phyloP scores from a whole-genome alignment of 2,113 vertebrate species.

The Oostethus manadensis region DNA sequence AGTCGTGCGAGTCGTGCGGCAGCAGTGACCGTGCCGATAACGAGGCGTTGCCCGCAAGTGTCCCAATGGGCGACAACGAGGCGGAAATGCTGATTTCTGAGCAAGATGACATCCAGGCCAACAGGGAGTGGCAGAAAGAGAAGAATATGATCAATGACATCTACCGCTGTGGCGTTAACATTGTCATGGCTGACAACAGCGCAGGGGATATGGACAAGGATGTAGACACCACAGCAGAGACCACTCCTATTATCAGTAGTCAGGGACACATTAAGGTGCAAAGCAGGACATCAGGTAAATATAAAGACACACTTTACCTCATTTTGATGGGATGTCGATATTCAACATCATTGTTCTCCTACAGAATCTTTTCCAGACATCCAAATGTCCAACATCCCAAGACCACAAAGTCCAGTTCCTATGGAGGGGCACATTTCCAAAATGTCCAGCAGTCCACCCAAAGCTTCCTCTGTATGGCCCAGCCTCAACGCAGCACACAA shows the following conservation, averaged over 20 bases:
- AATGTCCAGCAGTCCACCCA: slow-evolving; percentile 85
- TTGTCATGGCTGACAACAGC: slow-evolving; percentile 63
- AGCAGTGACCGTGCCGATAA: slow-evolving; percentile 82
- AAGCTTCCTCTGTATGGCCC: slow-evolving; percentile 78
- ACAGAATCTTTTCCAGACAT: slow-evolving; percentile 82
- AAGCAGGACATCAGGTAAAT: slow-evolving; percentile 79
- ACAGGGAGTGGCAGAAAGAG: slow-evolving; percentile 87
- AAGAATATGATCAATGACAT: slow-evolving; percentile 83
- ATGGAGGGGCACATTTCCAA: slow-evolving; percentile 76
- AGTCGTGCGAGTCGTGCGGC: slow-evolving; percentile 85
- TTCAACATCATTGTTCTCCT: slow-evolving; percentile 20
- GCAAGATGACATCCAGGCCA: slow-evolving; percentile 75
- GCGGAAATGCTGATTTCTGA: slow-evolving; percentile 88
- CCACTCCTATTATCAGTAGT: slow-evolving; percentile 77
- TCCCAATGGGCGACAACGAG: slow-evolving; percentile 76
- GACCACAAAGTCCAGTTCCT: slow-evolving; percentile 72
- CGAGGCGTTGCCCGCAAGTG: slow-evolving; percentile 55
- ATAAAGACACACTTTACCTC: background rate
- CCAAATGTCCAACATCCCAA: slow-evolving; percentile 77
- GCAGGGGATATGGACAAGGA: slow-evolving; percentile 83
- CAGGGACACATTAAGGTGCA: slow-evolving; percentile 91
- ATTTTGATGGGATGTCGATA: background rate
- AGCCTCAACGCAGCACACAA: slow-evolving; percentile 79
- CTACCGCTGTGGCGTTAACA: slow-evolving; percentile 71
- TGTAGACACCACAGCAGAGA: slow-evolving; percentile 72